phyloP scores from a whole-genome alignment of 2,113 vertebrate species.

The Chamaetylas fuelleborni region DNA sequence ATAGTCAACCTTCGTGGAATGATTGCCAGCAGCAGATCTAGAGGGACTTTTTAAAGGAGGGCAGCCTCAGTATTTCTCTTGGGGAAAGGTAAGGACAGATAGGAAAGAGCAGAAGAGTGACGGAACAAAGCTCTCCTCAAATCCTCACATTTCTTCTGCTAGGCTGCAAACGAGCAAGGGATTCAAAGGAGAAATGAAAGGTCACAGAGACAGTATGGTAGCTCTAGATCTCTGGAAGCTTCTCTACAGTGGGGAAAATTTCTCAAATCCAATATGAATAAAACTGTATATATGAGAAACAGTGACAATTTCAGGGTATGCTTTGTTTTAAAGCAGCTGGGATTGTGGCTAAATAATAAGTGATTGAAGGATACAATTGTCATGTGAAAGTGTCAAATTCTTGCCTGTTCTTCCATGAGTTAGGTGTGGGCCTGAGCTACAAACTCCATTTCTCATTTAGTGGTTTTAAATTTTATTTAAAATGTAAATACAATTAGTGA shows the following conservation, averaged over 20 bases:
- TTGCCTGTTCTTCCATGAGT: background rate
- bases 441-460: background rate
- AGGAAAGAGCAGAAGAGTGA: background rate
- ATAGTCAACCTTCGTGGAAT: background rate
- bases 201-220: background rate
- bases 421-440: background rate
- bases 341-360: background rate
- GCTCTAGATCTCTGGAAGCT: background rate
- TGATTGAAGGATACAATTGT: accelerated
- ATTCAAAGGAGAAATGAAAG: background rate
- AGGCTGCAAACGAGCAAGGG: background rate
- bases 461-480: background rate
- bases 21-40: background rate
- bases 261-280: background rate
- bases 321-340: background rate
- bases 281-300: background rate
- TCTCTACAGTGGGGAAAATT: background rate
- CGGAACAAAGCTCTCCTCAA: background rate
- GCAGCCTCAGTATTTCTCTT: background rate
- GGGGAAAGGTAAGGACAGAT: background rate
- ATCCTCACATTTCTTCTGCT: background rate
- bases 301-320: background rate
- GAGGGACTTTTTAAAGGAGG: background rate
- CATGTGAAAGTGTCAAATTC: background rate
- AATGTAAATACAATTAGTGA: background rate